A percentile compares a stretch with the other conserved stretches of the same genome.
These are phyloP conservation scores for Aricia agestis DNA, from an alignment of 1,140 invertebrate species.

Conservation along the genomic window DNA sequence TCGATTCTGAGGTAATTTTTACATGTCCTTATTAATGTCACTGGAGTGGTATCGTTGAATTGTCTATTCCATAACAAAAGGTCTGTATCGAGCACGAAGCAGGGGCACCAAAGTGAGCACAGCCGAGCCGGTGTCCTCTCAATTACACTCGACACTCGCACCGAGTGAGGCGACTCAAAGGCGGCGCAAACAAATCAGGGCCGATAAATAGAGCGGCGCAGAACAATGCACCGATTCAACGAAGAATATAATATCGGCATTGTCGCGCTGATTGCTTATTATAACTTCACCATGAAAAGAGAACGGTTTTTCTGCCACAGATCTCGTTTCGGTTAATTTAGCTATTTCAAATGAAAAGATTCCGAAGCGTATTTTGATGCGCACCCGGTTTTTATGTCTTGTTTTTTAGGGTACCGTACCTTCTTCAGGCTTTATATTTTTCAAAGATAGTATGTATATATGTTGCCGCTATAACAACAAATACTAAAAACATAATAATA, in stretches of 20 bases:
- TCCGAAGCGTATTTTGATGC: too few relatives aligned
- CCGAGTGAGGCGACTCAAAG: constrained; percentile 35
- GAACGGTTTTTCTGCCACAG: background rate
- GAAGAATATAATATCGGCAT: background rate
- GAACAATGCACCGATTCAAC: constrained; percentile 35
- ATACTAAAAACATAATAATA: too few relatives aligned
- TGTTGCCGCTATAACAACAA: too few relatives aligned
- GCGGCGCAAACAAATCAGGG: constrained; percentile 58
- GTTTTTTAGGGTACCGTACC: too few relatives aligned
- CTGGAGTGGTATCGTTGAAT: too few relatives aligned
- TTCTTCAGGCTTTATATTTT: too few relatives aligned
- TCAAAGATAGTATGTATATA: too few relatives aligned
- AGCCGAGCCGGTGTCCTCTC: constrained; percentile 45
- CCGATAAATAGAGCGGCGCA: constrained; percentile 47
- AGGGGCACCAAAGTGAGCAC: constrained; percentile 34
- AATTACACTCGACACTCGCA: constrained; percentile 38
- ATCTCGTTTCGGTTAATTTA: constrained; percentile 1
- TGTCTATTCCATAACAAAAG: background rate
- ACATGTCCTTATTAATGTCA: too few relatives aligned
- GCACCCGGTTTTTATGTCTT: too few relatives aligned
- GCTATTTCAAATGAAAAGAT: background rate
- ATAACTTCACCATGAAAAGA: background rate
- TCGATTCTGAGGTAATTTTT: too few relatives aligned
- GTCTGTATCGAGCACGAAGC: background rate
- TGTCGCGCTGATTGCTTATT: background rate